A percentile compares a stretch with the other conserved stretches of the same genome.
phyloP scores from a whole-genome alignment of 2,113 vertebrate species.

The Pristiophorus japonicus region DNA sequence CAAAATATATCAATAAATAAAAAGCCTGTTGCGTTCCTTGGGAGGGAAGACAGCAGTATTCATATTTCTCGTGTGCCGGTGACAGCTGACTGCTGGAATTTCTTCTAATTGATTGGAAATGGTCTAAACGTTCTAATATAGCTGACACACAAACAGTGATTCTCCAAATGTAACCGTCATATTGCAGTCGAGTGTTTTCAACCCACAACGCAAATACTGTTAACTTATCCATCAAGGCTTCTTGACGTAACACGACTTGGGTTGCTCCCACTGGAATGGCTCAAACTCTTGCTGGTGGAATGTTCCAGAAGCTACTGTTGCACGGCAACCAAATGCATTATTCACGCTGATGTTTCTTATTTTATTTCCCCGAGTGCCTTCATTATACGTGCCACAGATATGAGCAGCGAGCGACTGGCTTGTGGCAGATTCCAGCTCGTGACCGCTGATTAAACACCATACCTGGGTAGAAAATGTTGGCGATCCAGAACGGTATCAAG shows the following conservation, averaged over 20 bases:
- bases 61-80: not conserved
- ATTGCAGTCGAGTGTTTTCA: not conserved
- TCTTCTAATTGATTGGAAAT: not conserved
- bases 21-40: not conserved
- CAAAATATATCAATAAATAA: not conserved
- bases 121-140: not conserved
- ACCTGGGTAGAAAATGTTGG: conserved; percentile 40
- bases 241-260: not conserved
- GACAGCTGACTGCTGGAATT: not conserved
- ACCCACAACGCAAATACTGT: not conserved
- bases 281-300: not conserved
- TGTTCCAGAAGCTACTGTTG: conserved; percentile 29
- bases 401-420: conserved; percentile 45
- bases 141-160: not conserved
- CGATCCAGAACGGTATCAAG: conserved; percentile 56
- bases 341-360: not conserved
- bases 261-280: not conserved
- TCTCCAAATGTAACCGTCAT: not conserved
- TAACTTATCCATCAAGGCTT: too few relatives aligned
- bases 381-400: conserved; percentile 35
- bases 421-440: conserved; percentile 36
- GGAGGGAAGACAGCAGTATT: too few relatives aligned
- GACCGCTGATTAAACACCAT: conserved; percentile 38
- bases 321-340: conserved; percentile 24
- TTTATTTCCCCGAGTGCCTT: not conserved